Evolutionary conservation across 2,797 vertebrate species (phyloP), one percentile per base, ranked within the genome.

Genomic region (Trachurus trachurus): DNA sequence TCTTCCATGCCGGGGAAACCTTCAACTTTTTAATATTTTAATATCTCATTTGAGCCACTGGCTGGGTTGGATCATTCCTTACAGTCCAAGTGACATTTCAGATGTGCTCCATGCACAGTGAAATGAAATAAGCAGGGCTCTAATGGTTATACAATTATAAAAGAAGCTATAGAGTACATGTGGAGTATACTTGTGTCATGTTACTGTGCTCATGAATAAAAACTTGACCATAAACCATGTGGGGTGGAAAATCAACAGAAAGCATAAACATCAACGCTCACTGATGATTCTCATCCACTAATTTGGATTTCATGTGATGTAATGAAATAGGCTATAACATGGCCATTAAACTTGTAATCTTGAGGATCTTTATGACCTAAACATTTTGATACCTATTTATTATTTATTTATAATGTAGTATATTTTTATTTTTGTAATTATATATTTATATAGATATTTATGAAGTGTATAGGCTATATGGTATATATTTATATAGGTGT

Each of bases 1-100:
- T 89, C 71, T 71, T 76, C 42, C 56, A 40, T 70, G 68, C 49
- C 26, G 69, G 44, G 59, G 59, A 81, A 83, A 85, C 76, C 78
- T 88, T 78, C 65, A 77, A 80, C 65, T 70, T 82, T 84, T 93
- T 77, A 93, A 93, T 93, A 92, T 93, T 93, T 92, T 59, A 91
- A 85, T 78, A 91, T 88, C 85, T 89, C 80, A 91, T 92, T 92
- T 90, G 76, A 71, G 80, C 71, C 60, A 16, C 67, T 15, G 77
- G 52, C 63, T 58, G 71, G 80, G 79, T 73, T 42, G 71, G 52
- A 84, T 89, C 78, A 87, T 87, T 86, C 63, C 74, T 88, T 79
- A 81, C 75, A 26, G 78, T 87, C 63, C 19, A 62, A 21, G n/a
- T 80, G 86, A 92, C 82, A 85, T 87, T 81, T 86, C 72, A 76